These are phyloP conservation scores for Pelobates fuscus DNA, from an alignment of 2,113 vertebrate species.

Conservation along the genomic window DNA sequence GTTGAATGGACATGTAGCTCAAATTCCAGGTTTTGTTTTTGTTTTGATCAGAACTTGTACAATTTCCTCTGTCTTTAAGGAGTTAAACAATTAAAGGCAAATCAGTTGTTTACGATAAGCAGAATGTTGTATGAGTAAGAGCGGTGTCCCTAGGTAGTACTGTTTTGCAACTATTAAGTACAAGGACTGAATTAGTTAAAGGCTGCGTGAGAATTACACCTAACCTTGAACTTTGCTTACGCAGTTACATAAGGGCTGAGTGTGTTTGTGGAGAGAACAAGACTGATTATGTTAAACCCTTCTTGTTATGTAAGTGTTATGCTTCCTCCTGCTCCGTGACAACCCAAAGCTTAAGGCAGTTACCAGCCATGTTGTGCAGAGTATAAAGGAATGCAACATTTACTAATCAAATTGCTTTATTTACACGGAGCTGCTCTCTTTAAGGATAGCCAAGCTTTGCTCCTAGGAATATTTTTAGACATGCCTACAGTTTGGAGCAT, in stretches of 20 bases:
- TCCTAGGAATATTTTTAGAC: no score
- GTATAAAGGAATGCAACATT: conserved; percentile 10
- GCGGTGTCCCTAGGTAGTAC: neutral
- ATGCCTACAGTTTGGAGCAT: no score
- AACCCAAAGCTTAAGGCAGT: neutral
- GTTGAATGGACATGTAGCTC: no score
- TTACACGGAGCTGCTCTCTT: neutral
- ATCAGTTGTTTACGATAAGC: no score
- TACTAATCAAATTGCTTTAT: neutral
- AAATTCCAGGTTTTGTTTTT: no score
- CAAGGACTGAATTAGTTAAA: conserved; percentile 10
- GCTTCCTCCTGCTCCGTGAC: conserved; percentile 33
- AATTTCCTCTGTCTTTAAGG: no score
- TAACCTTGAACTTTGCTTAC: conserved; percentile 48
- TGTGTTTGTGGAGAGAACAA: conserved; percentile 23
- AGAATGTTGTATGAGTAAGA: no score
- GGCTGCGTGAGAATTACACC: conserved; percentile 14
- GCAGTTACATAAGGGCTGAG: conserved; percentile 42
- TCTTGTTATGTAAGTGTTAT: conserved; percentile 39
- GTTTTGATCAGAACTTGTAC: no score
- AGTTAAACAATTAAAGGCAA: no score
- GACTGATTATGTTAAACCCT: conserved; percentile 40
- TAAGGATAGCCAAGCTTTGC: neutral
- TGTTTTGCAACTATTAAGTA: neutral
- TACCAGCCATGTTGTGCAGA: conserved; percentile 4